Base-by-base conservation (phyloP, 2,888 invertebrate species). In the Amiota minor region DNA sequence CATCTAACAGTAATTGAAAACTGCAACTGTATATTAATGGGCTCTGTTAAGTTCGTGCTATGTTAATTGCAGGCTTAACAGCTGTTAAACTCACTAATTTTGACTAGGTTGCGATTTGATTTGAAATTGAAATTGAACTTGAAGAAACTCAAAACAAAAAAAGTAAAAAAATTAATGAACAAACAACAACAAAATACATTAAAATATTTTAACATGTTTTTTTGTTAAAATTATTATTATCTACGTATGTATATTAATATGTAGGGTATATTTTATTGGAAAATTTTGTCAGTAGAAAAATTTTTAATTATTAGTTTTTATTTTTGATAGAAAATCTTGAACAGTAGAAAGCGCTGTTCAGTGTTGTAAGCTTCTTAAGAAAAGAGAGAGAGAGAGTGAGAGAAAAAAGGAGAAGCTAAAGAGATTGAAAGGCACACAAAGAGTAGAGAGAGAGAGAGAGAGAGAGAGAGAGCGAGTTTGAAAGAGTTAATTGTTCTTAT, bases 101-200 rank as follows among this genome's bases (percentile, higher is more conserved):
- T 35, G 6, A 35, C 35, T 35, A 35, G 35, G 35, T 35, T 35
- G 2, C 35, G 35, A 35, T 23, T 23, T 23, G 23, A 23, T 23
- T 23, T 23, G 23, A 72, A 53, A 67, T 74, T 70, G 9, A 59
- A 59, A 6, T 20, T 59, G 16, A 16, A 16, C 8, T 53, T 14
- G 16, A 62, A 81, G n/a, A 64, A 72, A 72, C 62, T 71, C 20
- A 71, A 23, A 64, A 50, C 49, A 55, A 62, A 70, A 62, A 50
- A 20, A 68, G n/a, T n/a, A 61, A 69, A 62, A 47, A 50, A 64
- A 61, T 70, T 72, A 72, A 53, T 45, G 62, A 68, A 45, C 35
- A 46, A 50, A 69, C 65, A 16, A 61, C 23, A 35, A 62, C 16
- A 62, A 23, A 14, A 9, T 45, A 16, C 14, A 62, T 9, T 45